Evolutionary conservation across 2,888 invertebrate genomes (phyloP), one percentile per base, ranked within the genome.

Genomic region (Nemapogon koenigi): DNA sequence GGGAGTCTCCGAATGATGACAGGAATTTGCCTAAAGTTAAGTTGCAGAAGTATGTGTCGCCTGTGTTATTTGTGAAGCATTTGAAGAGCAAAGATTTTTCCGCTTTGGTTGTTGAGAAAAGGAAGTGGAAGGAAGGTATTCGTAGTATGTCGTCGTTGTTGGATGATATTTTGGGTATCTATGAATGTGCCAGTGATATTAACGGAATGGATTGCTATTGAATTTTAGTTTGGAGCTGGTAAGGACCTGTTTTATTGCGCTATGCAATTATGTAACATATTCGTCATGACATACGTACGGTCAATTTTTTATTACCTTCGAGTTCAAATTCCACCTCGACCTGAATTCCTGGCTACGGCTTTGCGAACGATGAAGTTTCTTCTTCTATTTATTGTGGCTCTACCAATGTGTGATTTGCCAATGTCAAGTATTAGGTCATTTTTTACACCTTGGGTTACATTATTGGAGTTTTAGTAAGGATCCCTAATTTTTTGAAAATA

Each of bases 171-270:
- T 58, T 89, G 15, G 82, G 83, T 7, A 76, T 84, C 37, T 83
- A 86, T 49, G 78, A 83, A 46, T 53, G 62, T 1, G 28, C 56
- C 26, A 44, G 47, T 18, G 82, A 85, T 43, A 65, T 82, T 0
- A 87, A 87, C 51, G 69, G 76, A 17, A 81, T 88, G 73, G 90
- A 90, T 69, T 90, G 89, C 66, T 90, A 90, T 52, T 89, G 59
- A 59, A 37, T 7, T 22, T 6, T 22, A 7, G 10, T 8, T 7
- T 7, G 22, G 10, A 8, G 10, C 8, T 22, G 10, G 10, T 22
- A 22, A 22, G 10, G 6, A 22, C 8, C 6, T 22, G 22, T 22
- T 22, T 22, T 22, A n/a, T 22, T 22, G 10, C 6, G 10, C 8
- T 22, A 6, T 22, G 22, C 8, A 22, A 8, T 22, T 22, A 7